phyloP scores from a whole-genome alignment of 2,888 invertebrate genomes.

The Amiota mariae region DNA sequence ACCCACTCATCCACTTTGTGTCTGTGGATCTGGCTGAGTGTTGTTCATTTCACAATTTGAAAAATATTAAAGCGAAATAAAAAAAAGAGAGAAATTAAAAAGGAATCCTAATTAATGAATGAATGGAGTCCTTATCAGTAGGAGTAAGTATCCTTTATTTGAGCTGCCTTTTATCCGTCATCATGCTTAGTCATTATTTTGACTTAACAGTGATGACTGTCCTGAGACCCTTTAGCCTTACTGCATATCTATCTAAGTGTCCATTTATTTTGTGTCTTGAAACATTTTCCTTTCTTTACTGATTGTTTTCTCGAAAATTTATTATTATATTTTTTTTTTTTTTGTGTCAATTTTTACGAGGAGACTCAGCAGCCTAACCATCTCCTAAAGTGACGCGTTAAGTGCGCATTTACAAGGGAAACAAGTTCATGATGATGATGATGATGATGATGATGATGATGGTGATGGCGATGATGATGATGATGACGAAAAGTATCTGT shows the following conservation, averaged over 20 bases:
- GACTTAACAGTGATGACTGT: neutral
- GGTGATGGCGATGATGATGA: no score
- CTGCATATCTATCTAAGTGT: no score
- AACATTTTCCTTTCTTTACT: neutral
- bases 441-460: no score
- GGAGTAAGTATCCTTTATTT: neutral
- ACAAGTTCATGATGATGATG: neutral
- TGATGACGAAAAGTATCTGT: neutral
- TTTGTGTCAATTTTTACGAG: neutral
- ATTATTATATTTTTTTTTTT: neutral
- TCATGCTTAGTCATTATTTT: neutral
- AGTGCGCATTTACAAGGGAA: constrained; percentile 23
- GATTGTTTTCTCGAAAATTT: neutral
- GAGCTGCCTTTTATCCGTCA: neutral
- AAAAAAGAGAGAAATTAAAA: neutral
- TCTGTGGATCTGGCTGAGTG: no score
- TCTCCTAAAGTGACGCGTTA: constrained; percentile 15
- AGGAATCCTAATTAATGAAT: neutral
- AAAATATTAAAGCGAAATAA: neutral
- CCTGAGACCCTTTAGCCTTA: no score
- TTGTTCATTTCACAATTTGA: no score
- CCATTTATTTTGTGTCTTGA: no score
- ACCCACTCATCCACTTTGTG: no score
- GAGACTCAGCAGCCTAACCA: neutral
- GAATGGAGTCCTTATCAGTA: neutral